Base-by-base conservation (phyloP, 2,888 invertebrate species). In the Leptopilina syphax region DNA sequence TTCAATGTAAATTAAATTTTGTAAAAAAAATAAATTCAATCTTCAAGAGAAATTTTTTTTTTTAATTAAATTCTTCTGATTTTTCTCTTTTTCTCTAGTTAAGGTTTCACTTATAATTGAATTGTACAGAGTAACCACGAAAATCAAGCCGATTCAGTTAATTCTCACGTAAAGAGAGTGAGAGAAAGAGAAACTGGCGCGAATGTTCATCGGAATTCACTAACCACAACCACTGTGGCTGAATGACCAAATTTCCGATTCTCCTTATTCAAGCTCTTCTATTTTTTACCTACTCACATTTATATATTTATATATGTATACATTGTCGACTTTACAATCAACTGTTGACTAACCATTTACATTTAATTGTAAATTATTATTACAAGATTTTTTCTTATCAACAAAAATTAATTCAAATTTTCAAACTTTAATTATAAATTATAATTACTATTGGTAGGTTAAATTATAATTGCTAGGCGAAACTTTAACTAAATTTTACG, bases 161-260 rank as follows among this genome's bases (percentile, higher is more conserved):
- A 50, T 70, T 70, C 70, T 70, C 54, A 70, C 54, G 54, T 68
- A 18, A 18, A 68, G 67, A 68, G 47, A 44, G n/a, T 9, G 8
- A 9, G 13, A 68, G 44, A 44, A 44, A 68, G 47, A 68, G 27
- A 65, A 12, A 27, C 18, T 47, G 47, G 67, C 47, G 67, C 18
- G 44, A 68, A 68, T 68, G 67, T 70, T 70, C 54, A 54, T 54
- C 50, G 70, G 70, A 54, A 70, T 70, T 27, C 27, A 54, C 70
- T 70, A 70, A 70, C 70, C 54, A 54, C 70, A 27, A 27, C 54
- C 50, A 70, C 50, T 18, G 44, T 44, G 13, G 54, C 27, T 24
- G 54, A 5, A 50, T 27, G 8, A 12, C 8, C 54, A 27, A 70
- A 70, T 47, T 68, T 68, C 67, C 47, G 47, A 68, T 44, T 47